Percentiles rank a stretch among this genome's conserved stretches.
Conservation (phyloP, 2,888 invertebrate genomes). For the Leucophora obtusa region DNA sequence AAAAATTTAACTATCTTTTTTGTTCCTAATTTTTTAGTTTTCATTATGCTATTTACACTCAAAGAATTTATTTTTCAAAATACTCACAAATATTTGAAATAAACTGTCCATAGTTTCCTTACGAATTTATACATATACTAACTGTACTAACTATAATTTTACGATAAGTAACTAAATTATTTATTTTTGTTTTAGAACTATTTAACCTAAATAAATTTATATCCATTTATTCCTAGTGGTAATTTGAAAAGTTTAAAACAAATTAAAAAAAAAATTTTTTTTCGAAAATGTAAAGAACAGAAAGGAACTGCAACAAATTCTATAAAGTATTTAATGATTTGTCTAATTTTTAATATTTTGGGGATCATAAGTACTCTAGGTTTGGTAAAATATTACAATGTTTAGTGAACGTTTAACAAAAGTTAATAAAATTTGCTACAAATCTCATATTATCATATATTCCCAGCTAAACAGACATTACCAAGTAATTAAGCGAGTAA, state of each 20-base stretch:
- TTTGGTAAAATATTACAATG: too few species aligned
- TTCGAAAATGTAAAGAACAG: too few species aligned
- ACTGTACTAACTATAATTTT: constrained; percentile 4
- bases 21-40: constrained; percentile 59
- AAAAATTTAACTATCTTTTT: constrained; percentile 46
- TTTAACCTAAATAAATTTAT: neutral
- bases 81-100: constrained; percentile 45
- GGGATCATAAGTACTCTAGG: too few species aligned
- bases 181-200: constrained; percentile 41
- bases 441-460: too few species aligned
- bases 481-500: too few species aligned
- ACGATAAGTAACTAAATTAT: constrained; percentile 52
- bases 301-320: too few species aligned
- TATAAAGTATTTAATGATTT: too few species aligned
- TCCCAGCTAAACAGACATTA: too few species aligned
- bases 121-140: constrained; percentile 56
- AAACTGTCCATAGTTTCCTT: constrained; percentile 50
- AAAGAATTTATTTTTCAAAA: constrained; percentile 54
- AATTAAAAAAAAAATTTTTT: too few species aligned
- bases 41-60: constrained; percentile 58
- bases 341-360: too few species aligned
- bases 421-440: too few species aligned
- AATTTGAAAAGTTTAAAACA: constrained; percentile 26
- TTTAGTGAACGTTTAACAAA: too few species aligned
- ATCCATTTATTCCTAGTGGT: constrained; percentile 33